Evolutionary conservation across 2,888 invertebrate genomes (phyloP).

Genomic region (Yponomeuta evonymella): DNA sequence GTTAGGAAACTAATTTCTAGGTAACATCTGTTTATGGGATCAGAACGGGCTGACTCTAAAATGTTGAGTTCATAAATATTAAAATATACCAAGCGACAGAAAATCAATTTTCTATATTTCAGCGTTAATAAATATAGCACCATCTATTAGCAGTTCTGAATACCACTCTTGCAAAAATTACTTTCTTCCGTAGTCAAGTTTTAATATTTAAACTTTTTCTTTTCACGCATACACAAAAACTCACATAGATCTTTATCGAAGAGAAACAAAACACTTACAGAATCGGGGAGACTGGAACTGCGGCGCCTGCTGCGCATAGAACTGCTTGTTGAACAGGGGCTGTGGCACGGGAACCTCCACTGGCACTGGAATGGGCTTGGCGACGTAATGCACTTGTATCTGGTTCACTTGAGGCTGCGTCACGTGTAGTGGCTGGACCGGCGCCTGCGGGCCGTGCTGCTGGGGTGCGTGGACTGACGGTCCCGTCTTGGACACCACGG

Average conservation of each 20-base stretch:
- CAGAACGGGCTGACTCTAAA: too few relatives aligned
- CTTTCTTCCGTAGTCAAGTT: too few relatives aligned
- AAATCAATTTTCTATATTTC: too few relatives aligned
- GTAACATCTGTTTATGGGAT: too few relatives aligned
- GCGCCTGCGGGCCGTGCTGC: neutral
- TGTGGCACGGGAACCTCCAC: conserved; percentile 48
- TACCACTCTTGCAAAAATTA: too few relatives aligned
- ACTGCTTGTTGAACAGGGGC: conserved; percentile 32
- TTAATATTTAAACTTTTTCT: too few relatives aligned
- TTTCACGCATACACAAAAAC: too few relatives aligned
- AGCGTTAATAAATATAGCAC: too few relatives aligned
- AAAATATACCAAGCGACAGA: too few relatives aligned
- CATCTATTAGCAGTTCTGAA: too few relatives aligned
- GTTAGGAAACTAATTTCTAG: too few relatives aligned
- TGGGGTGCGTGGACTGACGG: conserved; percentile 61
- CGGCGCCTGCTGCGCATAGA: conserved; percentile 30
- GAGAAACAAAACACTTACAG: conserved; percentile 32
- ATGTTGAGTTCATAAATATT: too few relatives aligned
- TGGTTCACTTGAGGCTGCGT: conserved; percentile 32
- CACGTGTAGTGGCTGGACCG: conserved; percentile 21
- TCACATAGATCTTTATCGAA: neutral
- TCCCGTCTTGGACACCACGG: conserved; percentile 70
- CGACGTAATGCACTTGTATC: conserved; percentile 36
- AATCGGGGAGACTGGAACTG: conserved; percentile 28
- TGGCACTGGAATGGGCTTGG: conserved; percentile 55